Evolutionary conservation across 2,113 vertebrate genomes (phyloP), one percentile per base, ranked within the genome.

Genomic region (Ceyx margarethae): DNA sequence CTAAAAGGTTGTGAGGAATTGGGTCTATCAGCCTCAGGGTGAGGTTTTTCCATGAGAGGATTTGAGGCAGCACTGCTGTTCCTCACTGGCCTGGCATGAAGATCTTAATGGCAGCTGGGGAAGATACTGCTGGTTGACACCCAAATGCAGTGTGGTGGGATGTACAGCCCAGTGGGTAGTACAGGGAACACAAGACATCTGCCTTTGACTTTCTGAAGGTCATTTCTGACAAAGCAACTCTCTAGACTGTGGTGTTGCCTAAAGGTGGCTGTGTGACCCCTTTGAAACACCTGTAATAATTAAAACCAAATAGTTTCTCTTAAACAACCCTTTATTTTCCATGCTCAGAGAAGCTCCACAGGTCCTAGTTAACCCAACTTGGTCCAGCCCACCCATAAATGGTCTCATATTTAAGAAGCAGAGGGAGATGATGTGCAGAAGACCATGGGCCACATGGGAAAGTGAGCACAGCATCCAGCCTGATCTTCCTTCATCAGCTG

Each of bases 381-480:
- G 3, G 21, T 22, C 23, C 54, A 68, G 11, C 60, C 51, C 74
- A 15, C 6, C 33, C 51, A 37, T 37, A 37, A 37, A 37, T 37
- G 71, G 29, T 43, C 57, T 69, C 66, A 5, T 31, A 72, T 16
- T 1, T 15, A 18, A 42, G 65, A 11, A 46, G 22, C 11, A 65
- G 31, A 19, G 9, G 23, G 42, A 76, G 46, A 35, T 7, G 61
- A 13, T 2, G 13, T 8, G 11, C 74, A 48, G 17, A 21, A 28
- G 14, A 4, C 17, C 29, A 3, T 0, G 29, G 37, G 22, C 8
- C 29, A 6, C 35, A 2, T 0, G 0, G 46, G 16, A 23, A 58
- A 12, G 21, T 8, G 33, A 1, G 0, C 2, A 2, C 23, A 79
- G 45, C 33, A 53, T 46, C n/a, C 20, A 15, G 33, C 40, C 67